phyloP scores from a whole-genome alignment of 1,140 invertebrate genomes.

The Drosophila nasuta region DNA sequence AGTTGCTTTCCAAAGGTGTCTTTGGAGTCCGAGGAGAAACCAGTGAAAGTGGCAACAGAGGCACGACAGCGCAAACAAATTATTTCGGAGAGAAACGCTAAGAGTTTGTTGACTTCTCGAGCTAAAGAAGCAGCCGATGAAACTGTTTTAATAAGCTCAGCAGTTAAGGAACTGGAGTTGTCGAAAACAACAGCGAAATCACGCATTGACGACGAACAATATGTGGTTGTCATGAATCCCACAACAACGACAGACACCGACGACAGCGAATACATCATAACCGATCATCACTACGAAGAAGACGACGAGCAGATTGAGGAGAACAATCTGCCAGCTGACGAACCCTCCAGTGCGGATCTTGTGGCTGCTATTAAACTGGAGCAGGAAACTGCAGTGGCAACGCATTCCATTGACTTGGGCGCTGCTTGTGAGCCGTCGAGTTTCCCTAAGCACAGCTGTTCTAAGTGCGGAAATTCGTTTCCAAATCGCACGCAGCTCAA shows the following conservation, averaged over 20 bases:
- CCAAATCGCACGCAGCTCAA: slow-evolving; percentile 37
- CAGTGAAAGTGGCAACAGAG: not conserved
- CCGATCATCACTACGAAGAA: slow-evolving; percentile 18
- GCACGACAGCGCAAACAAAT: slow-evolving; percentile 41
- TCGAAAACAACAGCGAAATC: not conserved
- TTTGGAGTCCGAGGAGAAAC: not conserved
- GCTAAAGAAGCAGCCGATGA: not conserved
- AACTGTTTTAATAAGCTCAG: not conserved
- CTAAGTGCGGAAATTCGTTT: slow-evolving; percentile 60
- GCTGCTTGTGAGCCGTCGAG: slow-evolving; percentile 31
- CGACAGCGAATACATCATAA: slow-evolving; percentile 18
- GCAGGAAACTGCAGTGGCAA: not conserved
- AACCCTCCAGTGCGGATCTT: not conserved
- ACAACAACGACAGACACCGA: slow-evolving; percentile 12
- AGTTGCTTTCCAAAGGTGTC: slow-evolving; percentile 17
- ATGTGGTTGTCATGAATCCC: slow-evolving; percentile 25
- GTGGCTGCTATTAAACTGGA: slow-evolving; percentile 4
- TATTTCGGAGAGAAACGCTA: not conserved
- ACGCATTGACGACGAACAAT: slow-evolving; percentile 2
- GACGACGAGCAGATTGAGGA: not conserved
- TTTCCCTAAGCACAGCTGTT: slow-evolving; percentile 40
- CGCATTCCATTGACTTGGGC: slow-evolving; percentile 40
- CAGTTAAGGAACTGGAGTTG: not conserved
- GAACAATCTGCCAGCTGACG: not conserved
- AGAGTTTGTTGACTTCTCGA: not conserved